These are phyloP conservation scores for Drosophila virilis DNA, from an alignment of 1,140 invertebrate species.

Conservation along the genomic window DNA sequence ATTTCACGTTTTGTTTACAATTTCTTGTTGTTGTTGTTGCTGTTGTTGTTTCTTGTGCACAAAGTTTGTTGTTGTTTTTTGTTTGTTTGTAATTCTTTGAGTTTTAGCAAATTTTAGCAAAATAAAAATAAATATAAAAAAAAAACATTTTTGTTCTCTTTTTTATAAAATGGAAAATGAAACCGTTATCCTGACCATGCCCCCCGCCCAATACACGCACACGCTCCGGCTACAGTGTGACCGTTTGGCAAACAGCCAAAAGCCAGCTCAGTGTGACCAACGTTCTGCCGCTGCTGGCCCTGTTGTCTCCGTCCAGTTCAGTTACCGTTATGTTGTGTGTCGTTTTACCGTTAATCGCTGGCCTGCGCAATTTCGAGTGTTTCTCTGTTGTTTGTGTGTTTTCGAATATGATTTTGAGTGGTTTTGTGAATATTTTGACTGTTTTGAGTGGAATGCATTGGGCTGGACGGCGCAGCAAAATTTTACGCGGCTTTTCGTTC, in stretches of 20 bases:
- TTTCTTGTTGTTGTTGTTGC: slow-evolving; percentile 20
- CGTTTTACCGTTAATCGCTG: not conserved
- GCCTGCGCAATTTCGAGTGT: not conserved
- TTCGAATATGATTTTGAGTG: not conserved
- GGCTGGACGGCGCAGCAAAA: not conserved
- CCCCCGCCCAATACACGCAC: not conserved
- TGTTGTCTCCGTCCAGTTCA: too few species aligned
- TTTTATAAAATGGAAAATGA: slow-evolving; percentile 37
- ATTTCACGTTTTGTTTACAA: slow-evolving; percentile 18
- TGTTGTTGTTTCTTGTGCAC: slow-evolving; percentile 27
- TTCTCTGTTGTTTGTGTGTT: too few species aligned
- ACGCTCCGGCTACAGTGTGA: too few species aligned
- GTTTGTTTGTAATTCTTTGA: slow-evolving; percentile 1
- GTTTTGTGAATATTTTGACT: not conserved
- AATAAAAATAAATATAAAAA: not conserved
- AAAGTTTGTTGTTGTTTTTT: slow-evolving; percentile 6
- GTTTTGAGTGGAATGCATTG: not conserved
- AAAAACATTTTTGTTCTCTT: not conserved
- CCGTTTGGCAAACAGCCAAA: not conserved
- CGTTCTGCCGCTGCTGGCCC: too few species aligned
- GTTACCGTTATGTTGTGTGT: not conserved
- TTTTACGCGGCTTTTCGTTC: slow-evolving; percentile 12
- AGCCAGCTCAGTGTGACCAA: too few species aligned
- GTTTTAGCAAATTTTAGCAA: too few species aligned
- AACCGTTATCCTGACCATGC: slow-evolving; percentile 27